phyloP scores from a whole-genome alignment of 2,113 vertebrate genomes.

The Brienomyrus brachyistius region DNA sequence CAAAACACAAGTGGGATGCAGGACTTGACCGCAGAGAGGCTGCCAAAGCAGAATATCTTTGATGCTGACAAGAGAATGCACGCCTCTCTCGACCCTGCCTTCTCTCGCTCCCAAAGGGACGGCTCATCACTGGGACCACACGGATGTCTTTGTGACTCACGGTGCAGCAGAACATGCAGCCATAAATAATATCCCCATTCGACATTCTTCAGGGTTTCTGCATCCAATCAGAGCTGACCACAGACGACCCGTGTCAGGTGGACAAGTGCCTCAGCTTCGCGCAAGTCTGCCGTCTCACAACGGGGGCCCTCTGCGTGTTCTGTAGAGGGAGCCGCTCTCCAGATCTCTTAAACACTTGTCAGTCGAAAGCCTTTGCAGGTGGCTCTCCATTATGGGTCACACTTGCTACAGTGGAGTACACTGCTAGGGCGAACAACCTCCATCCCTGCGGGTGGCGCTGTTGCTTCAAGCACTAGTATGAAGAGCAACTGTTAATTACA shows the following conservation, averaged over 20 bases:
- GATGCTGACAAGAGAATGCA: slow-evolving; percentile 1
- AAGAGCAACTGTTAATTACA: neutral
- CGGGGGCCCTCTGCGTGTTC: neutral
- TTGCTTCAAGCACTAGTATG: neutral
- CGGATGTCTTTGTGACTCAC: slow-evolving; percentile 1
- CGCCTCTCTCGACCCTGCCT: neutral
- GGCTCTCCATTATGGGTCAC: neutral
- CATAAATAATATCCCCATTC: neutral
- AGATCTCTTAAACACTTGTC: neutral
- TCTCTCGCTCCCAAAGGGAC: neutral
- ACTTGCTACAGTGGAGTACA: neutral
- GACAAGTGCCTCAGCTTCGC: neutral
- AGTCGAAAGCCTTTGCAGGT: neutral
- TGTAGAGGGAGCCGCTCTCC: neutral
- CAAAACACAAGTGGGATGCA: neutral
- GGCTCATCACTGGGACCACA: neutral
- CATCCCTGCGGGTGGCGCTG: neutral
- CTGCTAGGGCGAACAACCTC: neutral
- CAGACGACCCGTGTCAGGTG: neutral
- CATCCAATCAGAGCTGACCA: neutral
- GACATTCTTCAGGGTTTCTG: neutral
- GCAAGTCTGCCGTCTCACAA: neutral
- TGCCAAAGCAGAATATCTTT: neutral
- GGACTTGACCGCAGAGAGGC: neutral
- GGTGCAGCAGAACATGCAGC: neutral